These are phyloP conservation scores for Mixornis gularis DNA, from an alignment of 2,113 vertebrate genomes.

Conservation along the genomic window DNA sequence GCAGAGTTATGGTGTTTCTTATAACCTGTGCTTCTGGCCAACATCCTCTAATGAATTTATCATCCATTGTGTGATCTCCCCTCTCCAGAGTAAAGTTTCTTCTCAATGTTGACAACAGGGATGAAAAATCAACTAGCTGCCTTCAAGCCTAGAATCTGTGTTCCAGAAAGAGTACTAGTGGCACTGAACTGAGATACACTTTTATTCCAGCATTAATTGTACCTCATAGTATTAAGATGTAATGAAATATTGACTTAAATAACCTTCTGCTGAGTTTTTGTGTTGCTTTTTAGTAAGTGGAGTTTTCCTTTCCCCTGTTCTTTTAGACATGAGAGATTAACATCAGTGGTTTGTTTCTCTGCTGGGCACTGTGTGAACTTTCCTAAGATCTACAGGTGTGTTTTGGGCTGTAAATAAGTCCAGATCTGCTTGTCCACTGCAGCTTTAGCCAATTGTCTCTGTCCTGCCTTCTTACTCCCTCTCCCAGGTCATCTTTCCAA, in stretches of 20 bases:
- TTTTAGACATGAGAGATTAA: not conserved
- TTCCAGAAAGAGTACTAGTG: not conserved
- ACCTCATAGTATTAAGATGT: not conserved
- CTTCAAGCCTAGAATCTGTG: not conserved
- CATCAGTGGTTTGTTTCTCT: not conserved
- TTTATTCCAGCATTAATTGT: not conserved
- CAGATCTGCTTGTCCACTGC: not conserved
- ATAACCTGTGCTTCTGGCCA: slow-evolving; percentile 66
- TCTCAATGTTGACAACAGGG: not conserved
- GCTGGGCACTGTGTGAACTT: not conserved
- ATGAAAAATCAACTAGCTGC: not conserved
- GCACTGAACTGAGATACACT: not conserved
- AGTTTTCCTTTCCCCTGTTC: not conserved
- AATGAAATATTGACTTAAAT: not conserved
- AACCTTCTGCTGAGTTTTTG: not conserved
- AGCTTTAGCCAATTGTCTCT: not conserved
- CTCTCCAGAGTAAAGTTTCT: slow-evolving; percentile 58
- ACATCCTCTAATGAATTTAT: slow-evolving; percentile 72
- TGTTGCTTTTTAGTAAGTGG: not conserved
- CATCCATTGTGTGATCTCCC: slow-evolving; percentile 62
- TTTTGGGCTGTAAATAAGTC: not conserved
- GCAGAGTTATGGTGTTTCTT: slow-evolving; percentile 65
- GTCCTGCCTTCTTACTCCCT: not conserved
- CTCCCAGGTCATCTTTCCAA: not conserved
- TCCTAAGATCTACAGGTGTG: not conserved